phyloP scores from a whole-genome alignment of 1,140 invertebrate genomes.

The Euura lappo region DNA sequence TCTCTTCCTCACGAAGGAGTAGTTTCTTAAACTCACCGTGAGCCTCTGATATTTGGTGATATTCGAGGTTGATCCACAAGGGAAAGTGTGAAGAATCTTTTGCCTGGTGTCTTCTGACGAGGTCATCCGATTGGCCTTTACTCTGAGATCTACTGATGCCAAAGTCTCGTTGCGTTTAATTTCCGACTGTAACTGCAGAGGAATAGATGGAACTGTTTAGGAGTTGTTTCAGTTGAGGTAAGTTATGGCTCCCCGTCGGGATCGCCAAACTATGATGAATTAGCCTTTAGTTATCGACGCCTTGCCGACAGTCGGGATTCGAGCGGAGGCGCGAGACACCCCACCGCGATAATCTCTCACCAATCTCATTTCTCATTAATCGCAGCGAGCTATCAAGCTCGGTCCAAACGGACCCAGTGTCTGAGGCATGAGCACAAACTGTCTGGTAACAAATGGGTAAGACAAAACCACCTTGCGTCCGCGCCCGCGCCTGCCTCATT shows the following conservation, averaged over 20 bases:
- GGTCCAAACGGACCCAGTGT: constrained; percentile 2
- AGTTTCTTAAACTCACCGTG: neutral
- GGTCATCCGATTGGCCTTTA: too few relatives aligned
- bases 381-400: constrained; percentile 22
- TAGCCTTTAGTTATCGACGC: constrained; percentile 35
- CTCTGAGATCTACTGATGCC: too few relatives aligned
- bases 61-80: too few relatives aligned
- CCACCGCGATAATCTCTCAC: constrained; percentile 38
- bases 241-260: constrained; percentile 28
- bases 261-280: constrained; percentile 42
- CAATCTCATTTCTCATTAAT: constrained; percentile 40
- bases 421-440: neutral
- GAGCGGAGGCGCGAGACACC: constrained; percentile 22
- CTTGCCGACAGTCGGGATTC: constrained; percentile 36
- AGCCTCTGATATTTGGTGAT: too few relatives aligned
- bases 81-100: too few relatives aligned
- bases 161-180: too few relatives aligned
- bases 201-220: too few relatives aligned
- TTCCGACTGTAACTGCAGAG: too few relatives aligned
- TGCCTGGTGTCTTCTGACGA: too few relatives aligned
- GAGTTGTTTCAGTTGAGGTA: neutral
- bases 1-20: neutral
- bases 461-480: too few relatives aligned
- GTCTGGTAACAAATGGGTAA: too few relatives aligned
- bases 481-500: too few relatives aligned